These are phyloP conservation scores for Semnornis frantzii DNA, from an alignment of 2,113 vertebrate species.

Conservation along the genomic window DNA sequence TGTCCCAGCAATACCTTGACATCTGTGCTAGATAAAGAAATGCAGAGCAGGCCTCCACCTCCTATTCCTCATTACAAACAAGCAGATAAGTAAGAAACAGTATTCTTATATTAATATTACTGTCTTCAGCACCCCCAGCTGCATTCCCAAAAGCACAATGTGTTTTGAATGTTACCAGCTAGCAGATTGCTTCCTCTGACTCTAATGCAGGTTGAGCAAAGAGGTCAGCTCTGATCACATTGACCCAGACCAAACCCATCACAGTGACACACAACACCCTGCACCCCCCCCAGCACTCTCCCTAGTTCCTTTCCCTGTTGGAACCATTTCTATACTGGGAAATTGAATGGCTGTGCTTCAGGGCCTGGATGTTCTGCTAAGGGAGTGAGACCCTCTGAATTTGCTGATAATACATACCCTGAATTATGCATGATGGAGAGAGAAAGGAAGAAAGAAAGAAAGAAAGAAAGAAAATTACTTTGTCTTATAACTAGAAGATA, in stretches of 20 bases:
- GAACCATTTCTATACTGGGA: background rate
- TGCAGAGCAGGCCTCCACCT: slow-evolving; percentile 83
- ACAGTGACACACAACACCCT: background rate
- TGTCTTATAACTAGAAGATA: too few relatives aligned
- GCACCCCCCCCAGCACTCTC: too few relatives aligned
- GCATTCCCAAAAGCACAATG: background rate
- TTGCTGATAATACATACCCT: background rate
- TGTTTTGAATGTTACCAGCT: background rate
- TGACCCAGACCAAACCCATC: background rate
- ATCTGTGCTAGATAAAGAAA: slow-evolving; percentile 89
- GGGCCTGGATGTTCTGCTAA: background rate
- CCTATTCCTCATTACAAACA: slow-evolving; percentile 93
- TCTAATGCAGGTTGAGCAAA: background rate
- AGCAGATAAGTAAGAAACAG: slow-evolving; percentile 84
- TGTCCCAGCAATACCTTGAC: slow-evolving; percentile 88
- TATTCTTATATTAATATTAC: background rate
- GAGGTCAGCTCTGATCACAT: background rate
- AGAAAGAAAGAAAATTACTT: background rate
- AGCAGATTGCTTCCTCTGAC: background rate
- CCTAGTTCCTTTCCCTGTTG: background rate
- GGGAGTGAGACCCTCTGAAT: background rate
- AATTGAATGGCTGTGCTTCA: background rate
- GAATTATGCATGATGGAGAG: background rate
- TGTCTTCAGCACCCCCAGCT: background rate
- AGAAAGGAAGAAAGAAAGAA: too few relatives aligned